Percentiles rank a stretch among this genome's conserved stretches.
These are phyloP conservation scores for Syrmaticus mikado DNA, from an alignment of 2,113 vertebrate species.

Conservation along the genomic window DNA sequence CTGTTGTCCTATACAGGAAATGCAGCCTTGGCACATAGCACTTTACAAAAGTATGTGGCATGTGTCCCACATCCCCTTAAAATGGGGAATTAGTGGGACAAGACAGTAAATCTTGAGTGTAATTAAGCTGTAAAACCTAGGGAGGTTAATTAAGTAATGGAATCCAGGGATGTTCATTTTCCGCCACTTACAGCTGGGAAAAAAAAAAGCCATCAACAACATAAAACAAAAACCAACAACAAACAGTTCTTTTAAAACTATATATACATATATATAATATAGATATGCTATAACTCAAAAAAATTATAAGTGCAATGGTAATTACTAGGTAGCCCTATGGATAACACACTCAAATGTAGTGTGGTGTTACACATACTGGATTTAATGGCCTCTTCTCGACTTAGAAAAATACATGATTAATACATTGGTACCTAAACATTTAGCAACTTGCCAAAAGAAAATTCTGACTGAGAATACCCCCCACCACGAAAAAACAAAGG, in stretches of 20 bases:
- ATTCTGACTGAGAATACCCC: conserved; percentile 20
- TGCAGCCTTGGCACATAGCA: not conserved
- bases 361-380: not conserved
- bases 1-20: not conserved
- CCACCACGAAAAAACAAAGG: conserved; percentile 52
- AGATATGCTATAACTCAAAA: not conserved
- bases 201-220: not conserved
- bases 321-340: not conserved
- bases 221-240: not conserved
- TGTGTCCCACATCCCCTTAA: conserved; percentile 33
- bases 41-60: not conserved
- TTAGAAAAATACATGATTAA: not conserved
- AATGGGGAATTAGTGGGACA: conserved; percentile 1
- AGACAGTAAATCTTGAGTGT: conserved; percentile 11
- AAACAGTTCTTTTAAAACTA: not conserved
- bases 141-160: conserved; percentile 51
- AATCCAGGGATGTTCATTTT: not conserved
- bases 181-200: not conserved
- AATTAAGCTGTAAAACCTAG: conserved; percentile 56
- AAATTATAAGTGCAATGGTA: not conserved
- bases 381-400: not conserved
- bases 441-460: not conserved
- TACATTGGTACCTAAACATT: not conserved
- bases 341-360: not conserved
- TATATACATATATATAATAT: too few species aligned